These are phyloP conservation scores for Drosophila lini DNA, from an alignment of 1,140 invertebrate species.

Conservation along the genomic window DNA sequence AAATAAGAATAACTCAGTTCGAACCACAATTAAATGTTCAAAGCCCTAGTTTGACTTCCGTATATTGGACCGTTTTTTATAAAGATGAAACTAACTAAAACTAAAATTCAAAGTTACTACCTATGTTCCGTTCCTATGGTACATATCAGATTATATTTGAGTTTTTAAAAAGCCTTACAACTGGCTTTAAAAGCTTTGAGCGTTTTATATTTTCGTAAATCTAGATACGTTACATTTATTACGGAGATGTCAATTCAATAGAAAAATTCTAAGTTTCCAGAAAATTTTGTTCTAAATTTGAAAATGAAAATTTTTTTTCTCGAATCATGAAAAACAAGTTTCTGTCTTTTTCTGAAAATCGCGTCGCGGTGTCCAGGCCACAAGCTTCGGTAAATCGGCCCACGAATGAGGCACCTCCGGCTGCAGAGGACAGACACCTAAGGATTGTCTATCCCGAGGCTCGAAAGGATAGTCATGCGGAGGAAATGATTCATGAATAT, in stretches of 20 bases:
- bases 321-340: neutral
- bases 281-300: neutral
- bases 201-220: neutral
- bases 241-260: neutral
- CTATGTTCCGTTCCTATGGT: no score
- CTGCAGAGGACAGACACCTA: neutral
- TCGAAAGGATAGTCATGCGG: constrained; percentile 90
- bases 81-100: no score
- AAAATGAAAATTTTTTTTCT: constrained; percentile 2
- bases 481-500: constrained; percentile 92
- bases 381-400: neutral
- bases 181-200: neutral
- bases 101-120: no score
- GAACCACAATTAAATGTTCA: no score
- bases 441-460: constrained; percentile 89
- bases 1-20: no score
- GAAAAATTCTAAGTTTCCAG: neutral
- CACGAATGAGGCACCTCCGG: neutral
- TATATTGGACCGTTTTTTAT: no score
- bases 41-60: no score
- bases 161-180: no score
- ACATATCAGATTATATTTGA: no score
- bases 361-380: neutral
- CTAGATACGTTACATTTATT: no score
- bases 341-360: neutral